Evolutionary conservation across 92 coral and sea anemone species (phyloP), one percentile per base, ranked within the genome.

Genomic region (Porites divaricata): DNA sequence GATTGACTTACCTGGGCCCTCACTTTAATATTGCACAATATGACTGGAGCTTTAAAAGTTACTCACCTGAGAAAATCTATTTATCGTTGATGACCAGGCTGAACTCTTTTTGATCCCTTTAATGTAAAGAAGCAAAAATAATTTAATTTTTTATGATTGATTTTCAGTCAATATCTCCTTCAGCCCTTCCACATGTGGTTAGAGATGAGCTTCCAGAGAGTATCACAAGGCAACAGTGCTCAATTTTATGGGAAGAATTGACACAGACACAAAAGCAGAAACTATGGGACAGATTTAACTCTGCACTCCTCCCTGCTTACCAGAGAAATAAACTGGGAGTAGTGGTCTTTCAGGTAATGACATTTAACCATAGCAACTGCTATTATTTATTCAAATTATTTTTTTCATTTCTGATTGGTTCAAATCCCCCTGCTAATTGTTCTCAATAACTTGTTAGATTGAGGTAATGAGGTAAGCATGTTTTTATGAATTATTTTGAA

Each of bases 261-360:
- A 74, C 88, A 21, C 59, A 71, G 14, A 17, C 52, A 8, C 87
- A 66, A 51, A 63, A 52, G 56, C 57, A 41, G 52, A 83, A 88
- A 35, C 81, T 88, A 48, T 88, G 91, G 91, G 74, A 83, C 59
- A 83, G 87, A 78, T 88, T 16, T 72, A 88, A 88, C 45, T 52
- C 69, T 45, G 88, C 91, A 41, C 73, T 88, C 12, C 88, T 77
- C 19, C 91, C 91, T 15, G 91, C 91, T 11, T 52, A 76, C 72
- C 83, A 88, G 78, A 83, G 77, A 63, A 77, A 63, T 63, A 88
- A 88, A 72, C 45, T 88, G 79, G 91, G 91, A 61, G 78, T 83
- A 69, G 91, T 88, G 26, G 79, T 88, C 64, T 88, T 88, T 59
- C 91, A 88, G 83, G 91, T 88, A 71, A n/a, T 56, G 9, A 16